Evolutionary conservation across 2,888 invertebrate species (phyloP).

Genomic region (Argyresthia albistria): DNA sequence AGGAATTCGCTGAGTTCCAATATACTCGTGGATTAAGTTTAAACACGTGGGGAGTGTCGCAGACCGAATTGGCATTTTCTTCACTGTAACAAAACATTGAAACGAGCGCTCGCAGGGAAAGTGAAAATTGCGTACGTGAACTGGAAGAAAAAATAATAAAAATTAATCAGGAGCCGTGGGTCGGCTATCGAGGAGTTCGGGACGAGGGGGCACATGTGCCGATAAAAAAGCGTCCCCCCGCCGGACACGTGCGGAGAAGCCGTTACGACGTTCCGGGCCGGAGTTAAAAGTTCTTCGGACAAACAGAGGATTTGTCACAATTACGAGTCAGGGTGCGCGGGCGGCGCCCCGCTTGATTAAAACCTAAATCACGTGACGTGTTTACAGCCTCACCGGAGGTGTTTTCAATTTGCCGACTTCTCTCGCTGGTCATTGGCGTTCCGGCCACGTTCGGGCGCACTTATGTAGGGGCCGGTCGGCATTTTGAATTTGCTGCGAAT

Average conservation of each 20-base stretch:
- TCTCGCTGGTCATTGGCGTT: slow-evolving; percentile 60
- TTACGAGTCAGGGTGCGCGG: slow-evolving; percentile 63
- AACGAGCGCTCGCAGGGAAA: slow-evolving; percentile 22
- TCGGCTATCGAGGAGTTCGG: slow-evolving; percentile 19
- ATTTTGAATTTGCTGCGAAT: slow-evolving; percentile 70
- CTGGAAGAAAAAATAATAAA: slow-evolving; percentile 71
- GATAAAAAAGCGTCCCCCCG: slow-evolving; percentile 65
- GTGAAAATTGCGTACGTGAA: slow-evolving; percentile 72
- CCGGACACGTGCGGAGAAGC: slow-evolving; percentile 61
- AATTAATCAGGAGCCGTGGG: slow-evolving; percentile 58
- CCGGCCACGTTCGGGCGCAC: slow-evolving; percentile 63
- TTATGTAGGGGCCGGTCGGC: slow-evolving; percentile 58
- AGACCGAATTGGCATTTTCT: neutral
- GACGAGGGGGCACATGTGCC: slow-evolving; percentile 61
- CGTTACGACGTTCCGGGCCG: slow-evolving; percentile 54
- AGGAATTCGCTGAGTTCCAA: slow-evolving; percentile 20
- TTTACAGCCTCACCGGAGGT: slow-evolving; percentile 70
- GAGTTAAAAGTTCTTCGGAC: slow-evolving; percentile 71
- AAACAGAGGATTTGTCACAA: slow-evolving; percentile 74
- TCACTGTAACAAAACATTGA: slow-evolving; percentile 5
- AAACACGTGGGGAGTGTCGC: slow-evolving; percentile 18
- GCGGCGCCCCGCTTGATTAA: slow-evolving; percentile 65
- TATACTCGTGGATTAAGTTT: slow-evolving; percentile 31
- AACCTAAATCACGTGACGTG: slow-evolving; percentile 74
- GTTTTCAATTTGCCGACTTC: slow-evolving; percentile 70